phyloP scores from a whole-genome alignment of 2,888 invertebrate genomes.

The Metallyticus violacea region DNA sequence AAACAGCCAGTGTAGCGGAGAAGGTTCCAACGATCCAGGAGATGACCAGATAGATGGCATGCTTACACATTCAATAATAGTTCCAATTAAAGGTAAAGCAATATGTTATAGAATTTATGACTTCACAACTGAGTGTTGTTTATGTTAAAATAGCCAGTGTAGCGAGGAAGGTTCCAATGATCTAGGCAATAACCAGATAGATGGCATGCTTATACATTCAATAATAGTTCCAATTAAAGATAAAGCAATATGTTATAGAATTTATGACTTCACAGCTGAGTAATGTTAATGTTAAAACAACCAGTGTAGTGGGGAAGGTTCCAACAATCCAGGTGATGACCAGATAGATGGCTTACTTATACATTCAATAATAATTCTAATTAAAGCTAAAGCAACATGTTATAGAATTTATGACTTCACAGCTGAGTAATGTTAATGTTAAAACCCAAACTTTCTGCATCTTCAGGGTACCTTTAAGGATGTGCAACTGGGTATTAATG shows the following conservation, averaged over 20 bases:
- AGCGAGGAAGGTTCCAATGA: background rate
- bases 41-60: constrained; percentile 34
- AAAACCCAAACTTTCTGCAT: too few relatives aligned
- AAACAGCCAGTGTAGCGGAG: background rate
- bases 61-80: constrained; percentile 32
- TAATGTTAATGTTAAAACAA: too few relatives aligned
- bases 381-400: constrained; percentile 25
- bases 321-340: background rate
- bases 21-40: background rate
- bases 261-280: too few relatives aligned
- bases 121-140: too few relatives aligned
- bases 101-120: too few relatives aligned
- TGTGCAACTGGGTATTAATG: too few relatives aligned
- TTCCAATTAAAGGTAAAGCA: constrained; percentile 32
- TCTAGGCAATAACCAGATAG: constrained; percentile 17
- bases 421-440: too few relatives aligned
- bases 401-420: too few relatives aligned
- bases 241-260: too few relatives aligned
- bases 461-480: too few relatives aligned
- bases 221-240: constrained; percentile 34
- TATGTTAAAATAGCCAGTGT: constrained; percentile 2
- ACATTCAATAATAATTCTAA: constrained; percentile 35
- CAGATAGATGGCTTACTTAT: constrained; percentile 34
- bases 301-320: background rate
- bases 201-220: constrained; percentile 35